Evolutionary conservation across 2,797 vertebrate species (phyloP), one percentile per base, ranked within the genome.

Genomic region (Otolemur crassicaudatus): DNA sequence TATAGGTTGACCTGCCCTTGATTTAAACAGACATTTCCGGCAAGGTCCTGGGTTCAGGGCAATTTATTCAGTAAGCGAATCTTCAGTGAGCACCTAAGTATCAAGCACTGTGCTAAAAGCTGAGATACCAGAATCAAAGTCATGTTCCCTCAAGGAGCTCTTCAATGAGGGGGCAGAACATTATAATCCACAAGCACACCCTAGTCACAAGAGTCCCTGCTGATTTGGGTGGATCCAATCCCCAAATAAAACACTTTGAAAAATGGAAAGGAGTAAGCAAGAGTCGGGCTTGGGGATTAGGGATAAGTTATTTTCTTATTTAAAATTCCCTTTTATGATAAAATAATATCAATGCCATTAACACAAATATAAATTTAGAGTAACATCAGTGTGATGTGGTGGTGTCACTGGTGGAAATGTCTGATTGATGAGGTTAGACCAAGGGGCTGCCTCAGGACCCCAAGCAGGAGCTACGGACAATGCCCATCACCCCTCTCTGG

Each of bases 241-340:
- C 27, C 80, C 49, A 95, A 95, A 82, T 77, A 95, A 93, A 91
- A 67, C 56, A 61, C 27, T 85, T 94, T 67, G 83, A 60, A 90
- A 67, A 82, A 89, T 69, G 22, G 29, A 81, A 87, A 84, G 31
- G 29, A 70, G 16, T 16, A 91, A 8, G 16, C 20, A 61, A 63
- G 56, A 89, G 29, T 16, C 53, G 40, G 60, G 56, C 56, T 85
- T 86, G 20, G 37, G 43, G 16, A 53, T 25, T 25, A 63, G 25
- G 40, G 53, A 81, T 75, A 53, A 76, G 75, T 53, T 92, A 61
- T 75, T 60, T 60, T 94, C 34, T 82, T 58, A 37, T 34, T 94
- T 84, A 76, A 96, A 93, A 80, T 20, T 40, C 90, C 5, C 31
- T 65, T 85, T 81, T 90, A 76, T 43, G 34, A 63, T 37, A 77